Conservation (phyloP, 2,888 invertebrate species). For the Pilophorus perplexus region DNA sequence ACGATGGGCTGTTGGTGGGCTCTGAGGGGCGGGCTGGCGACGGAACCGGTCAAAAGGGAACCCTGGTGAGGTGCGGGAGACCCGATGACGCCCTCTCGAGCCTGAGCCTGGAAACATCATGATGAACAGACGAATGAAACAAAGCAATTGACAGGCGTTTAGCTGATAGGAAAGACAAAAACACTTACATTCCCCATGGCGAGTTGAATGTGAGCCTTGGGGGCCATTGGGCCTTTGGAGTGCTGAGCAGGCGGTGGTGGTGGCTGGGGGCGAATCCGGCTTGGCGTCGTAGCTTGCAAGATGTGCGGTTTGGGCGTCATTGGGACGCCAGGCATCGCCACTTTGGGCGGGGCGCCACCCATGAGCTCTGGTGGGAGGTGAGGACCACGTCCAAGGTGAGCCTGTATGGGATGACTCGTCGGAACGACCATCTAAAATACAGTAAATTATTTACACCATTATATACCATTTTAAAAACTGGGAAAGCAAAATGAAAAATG, state of each 20-base stretch:
- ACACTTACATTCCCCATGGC: conserved; percentile 47
- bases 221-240: conserved; percentile 47
- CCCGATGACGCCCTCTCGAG: conserved; percentile 46
- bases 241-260: conserved; percentile 22
- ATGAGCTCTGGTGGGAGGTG: conserved; percentile 26
- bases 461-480: not conserved
- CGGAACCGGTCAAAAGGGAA: conserved; percentile 51
- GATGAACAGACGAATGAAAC: not conserved
- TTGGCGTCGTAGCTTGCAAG: conserved; percentile 42
- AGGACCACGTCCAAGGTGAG: conserved; percentile 14
- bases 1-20: conserved; percentile 54
- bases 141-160: not conserved
- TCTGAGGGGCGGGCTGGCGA: conserved; percentile 60
- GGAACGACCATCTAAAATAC: conserved; percentile 15
- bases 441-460: not conserved
- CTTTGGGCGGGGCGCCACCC: conserved; percentile 36
- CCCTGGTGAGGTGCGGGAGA: conserved; percentile 48
- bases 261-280: conserved; percentile 11
- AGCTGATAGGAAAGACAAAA: not conserved
- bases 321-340: conserved; percentile 43
- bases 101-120: conserved; percentile 41
- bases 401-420: conserved; percentile 23
- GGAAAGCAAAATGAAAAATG: not conserved
- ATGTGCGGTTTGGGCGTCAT: conserved; percentile 50
- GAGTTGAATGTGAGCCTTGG: conserved; percentile 49